A percentile compares a stretch with the other conserved stretches of the same genome.
phyloP scores from a whole-genome alignment of 2,888 invertebrate genomes.

The Ophioninae sp. region DNA sequence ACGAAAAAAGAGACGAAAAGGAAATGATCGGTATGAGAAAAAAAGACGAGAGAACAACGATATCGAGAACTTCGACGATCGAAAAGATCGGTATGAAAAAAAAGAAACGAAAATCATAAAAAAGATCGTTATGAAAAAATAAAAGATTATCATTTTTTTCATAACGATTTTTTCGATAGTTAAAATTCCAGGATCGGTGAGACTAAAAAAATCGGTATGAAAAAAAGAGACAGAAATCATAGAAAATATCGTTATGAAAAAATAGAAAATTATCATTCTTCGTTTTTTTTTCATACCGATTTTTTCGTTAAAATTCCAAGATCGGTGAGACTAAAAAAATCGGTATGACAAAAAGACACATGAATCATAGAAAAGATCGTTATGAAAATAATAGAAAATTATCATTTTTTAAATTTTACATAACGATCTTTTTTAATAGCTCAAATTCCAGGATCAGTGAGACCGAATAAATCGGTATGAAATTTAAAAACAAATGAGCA shows the following conservation, averaged over 20 bases:
- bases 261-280: too few relatives aligned
- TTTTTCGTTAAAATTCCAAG: too few relatives aligned
- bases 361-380: not conserved
- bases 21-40: not conserved
- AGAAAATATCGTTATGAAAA: too few relatives aligned
- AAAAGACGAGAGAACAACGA: not conserved
- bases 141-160: too few relatives aligned
- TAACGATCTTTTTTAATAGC: too few relatives aligned
- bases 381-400: not conserved
- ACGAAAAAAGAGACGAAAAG: not conserved
- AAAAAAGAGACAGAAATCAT: not conserved
- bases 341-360: not conserved
- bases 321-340: not conserved
- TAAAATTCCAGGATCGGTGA: not conserved
- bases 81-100: not conserved
- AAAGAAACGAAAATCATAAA: not conserved
- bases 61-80: too few relatives aligned
- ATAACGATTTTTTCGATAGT: too few relatives aligned
- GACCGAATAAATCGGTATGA: not conserved
- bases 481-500: not conserved
- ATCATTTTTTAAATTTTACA: not conserved
- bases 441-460: not conserved
- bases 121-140: too few relatives aligned
- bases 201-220: not conserved
- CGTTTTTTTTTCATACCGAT: too few relatives aligned